Evolutionary conservation across 2,113 vertebrate species (phyloP).

Genomic region (Eleginops maclovinus): DNA sequence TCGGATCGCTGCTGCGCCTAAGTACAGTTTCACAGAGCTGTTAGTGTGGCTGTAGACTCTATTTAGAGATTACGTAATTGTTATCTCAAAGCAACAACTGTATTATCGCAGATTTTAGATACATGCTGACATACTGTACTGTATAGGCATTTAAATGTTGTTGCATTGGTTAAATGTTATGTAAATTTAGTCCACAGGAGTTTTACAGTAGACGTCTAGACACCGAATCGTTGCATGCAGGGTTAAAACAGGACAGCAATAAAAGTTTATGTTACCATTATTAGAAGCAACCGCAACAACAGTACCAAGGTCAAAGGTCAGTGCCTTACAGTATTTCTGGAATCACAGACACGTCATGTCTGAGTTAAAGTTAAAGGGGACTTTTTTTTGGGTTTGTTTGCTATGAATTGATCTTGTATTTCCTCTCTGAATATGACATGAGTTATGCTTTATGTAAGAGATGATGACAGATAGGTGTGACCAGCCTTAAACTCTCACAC

Average conservation of each 20-base stretch:
- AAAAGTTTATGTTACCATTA: conserved; percentile 38
- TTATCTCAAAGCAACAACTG: background rate
- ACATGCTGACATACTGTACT: background rate
- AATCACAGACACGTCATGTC: conserved; percentile 15
- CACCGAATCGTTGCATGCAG: background rate
- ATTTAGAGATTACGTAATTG: background rate
- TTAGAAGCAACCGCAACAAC: conserved; percentile 15
- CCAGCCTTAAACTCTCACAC: conserved; percentile 51
- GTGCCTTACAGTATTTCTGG: conserved; percentile 27
- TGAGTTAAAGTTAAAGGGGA: conserved; percentile 5
- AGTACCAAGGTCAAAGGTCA: conserved; percentile 28
- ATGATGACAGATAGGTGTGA: conserved; percentile 25
- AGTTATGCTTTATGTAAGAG: conserved; percentile 7
- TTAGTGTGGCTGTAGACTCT: background rate
- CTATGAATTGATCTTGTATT: conserved; percentile 41
- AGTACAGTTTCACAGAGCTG: background rate
- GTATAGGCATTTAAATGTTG: background rate
- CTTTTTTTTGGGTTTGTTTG: conserved; percentile 3
- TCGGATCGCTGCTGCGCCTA: background rate
- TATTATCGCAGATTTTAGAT: background rate
- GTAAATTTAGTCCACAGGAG: background rate
- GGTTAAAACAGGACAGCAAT: background rate
- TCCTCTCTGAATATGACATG: conserved; percentile 33
- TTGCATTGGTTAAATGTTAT: background rate
- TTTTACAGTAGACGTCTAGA: conserved; percentile 27